Base-by-base conservation (phyloP, 2,888 invertebrate species). In the Magallana nippona region DNA sequence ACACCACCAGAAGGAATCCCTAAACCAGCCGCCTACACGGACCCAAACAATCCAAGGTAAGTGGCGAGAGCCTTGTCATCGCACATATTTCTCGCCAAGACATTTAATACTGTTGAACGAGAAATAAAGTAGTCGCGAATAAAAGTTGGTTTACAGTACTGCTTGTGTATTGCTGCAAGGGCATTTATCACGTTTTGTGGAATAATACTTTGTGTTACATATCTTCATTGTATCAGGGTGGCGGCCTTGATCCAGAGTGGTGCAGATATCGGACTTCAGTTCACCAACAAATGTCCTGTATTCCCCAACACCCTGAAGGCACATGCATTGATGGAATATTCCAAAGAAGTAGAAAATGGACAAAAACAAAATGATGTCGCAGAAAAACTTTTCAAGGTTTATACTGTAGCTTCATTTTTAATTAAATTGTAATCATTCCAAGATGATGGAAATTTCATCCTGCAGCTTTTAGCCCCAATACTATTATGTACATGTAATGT, bases 381-480 rank as follows among this genome's bases (percentile, higher is more conserved):
- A 10, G 93, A 93, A 85, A 86, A 86, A 62, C 83, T 93, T 5
- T 93, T 93, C 82, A 88, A 92, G 91, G 93, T 93, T 63, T 77
- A 57, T 57, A 19, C 19, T 79, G 63, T 17, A 62, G 3, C 44
- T 22, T 22, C 11, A 32, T 79, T 55, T 79, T 78, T 13, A 32
- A 44, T 32, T 32, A 32, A 32, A 32, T 32, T 44, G 8, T 44
- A 44, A 5, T 44, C 44, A 44, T 44, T 44, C 44, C 44, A 44
- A 44, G 44, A 44, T 44, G 44, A 44, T 44, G 44, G 44, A 44
- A 44, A 44, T 44, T 44, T 44, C 44, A 44, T 44, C 44, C 44
- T 44, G 44, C 44, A 44, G 44, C 5, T 44, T 44, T 44, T 44
- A 0, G 44, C 44, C 44, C 44, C 44, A 44, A 44, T 44, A 44